Evolutionary conservation across 1,140 invertebrate species (phyloP), one percentile per base, ranked within the genome.

Genomic region (Leptinotarsa texana): DNA sequence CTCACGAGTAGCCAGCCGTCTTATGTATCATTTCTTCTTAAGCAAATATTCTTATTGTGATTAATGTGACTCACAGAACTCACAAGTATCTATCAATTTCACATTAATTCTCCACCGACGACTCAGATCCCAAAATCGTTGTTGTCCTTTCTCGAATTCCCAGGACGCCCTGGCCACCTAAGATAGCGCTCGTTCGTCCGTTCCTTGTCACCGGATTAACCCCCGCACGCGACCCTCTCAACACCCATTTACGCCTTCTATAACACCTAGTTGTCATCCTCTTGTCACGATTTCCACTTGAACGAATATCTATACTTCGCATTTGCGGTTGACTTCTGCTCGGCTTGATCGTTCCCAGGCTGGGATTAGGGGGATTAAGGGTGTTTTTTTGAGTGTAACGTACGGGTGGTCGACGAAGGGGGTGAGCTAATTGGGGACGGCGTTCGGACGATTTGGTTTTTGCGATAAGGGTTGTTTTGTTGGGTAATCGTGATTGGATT

Each of bases 181-280:
- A 42, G 33, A 42, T 42, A 42, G 33, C 33, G 33, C 33, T 42
- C 33, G 33, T 11, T 42, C 33, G 33, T 42, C 33, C 33, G 8
- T 42, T 42, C 33, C 8, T 42, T 42, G 33, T 42, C 33, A 42
- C 33, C 8, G 33, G 33, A 42, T 42, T 8, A 42, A 42, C 8
- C 33, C 33, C 51, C 51, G 51, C 15, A 15, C 51, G 15, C 51
- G 51, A 57, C n/a, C 51, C 51, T 15, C 15, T 57, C 4, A 57
- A 57, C 51, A 57, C 51, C 51, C 51, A 57, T 57, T 57, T 57
- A 57, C 51, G 51, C 51, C 51, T 15, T 57, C 51, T n/a, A 57
- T 18, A 57, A 57, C 51, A 57, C 51, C 51, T 57, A 57, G 51
- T 57, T 57, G 51, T 57, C 51, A 57, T 57, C 51, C 51, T 57